Percentiles rank a stretch among this genome's conserved stretches.
phyloP scores from a whole-genome alignment of 2,888 invertebrate genomes.

The Crossocerus cetratus region DNA sequence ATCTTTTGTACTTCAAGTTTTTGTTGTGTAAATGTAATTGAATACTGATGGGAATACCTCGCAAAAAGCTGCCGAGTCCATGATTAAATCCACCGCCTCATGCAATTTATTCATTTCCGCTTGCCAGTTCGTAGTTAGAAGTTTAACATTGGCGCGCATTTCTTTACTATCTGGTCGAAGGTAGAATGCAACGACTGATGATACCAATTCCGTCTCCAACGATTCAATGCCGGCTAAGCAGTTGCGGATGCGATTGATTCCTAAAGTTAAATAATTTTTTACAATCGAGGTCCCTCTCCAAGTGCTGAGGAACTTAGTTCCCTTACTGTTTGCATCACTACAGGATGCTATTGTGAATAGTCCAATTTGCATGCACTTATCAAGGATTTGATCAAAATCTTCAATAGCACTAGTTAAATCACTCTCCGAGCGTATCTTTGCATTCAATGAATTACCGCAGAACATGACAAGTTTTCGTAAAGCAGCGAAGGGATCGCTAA shows the following conservation, averaged over 20 bases:
- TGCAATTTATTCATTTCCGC: slow-evolving; percentile 80
- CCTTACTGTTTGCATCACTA: slow-evolving; percentile 75
- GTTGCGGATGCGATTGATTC: slow-evolving; percentile 81
- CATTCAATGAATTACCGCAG: slow-evolving; percentile 69
- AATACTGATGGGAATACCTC: slow-evolving; percentile 77
- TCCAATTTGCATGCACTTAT: slow-evolving; percentile 84
- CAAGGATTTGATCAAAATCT: slow-evolving; percentile 83
- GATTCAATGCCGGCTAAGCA: slow-evolving; percentile 84
- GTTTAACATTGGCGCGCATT: slow-evolving; percentile 77
- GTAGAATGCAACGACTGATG: slow-evolving; percentile 78
- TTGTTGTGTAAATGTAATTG: neutral
- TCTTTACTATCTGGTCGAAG: slow-evolving; percentile 78
- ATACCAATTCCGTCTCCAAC: slow-evolving; percentile 83
- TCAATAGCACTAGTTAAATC: slow-evolving; percentile 80
- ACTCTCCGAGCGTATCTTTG: slow-evolving; percentile 61
- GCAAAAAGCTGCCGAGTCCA: slow-evolving; percentile 84
- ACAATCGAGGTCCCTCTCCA: neutral
- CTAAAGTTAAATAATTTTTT: slow-evolving; percentile 70
- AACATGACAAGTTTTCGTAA: slow-evolving; percentile 71
- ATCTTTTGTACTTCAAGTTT: neutral
- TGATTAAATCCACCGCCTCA: slow-evolving; percentile 81
- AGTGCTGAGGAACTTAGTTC: slow-evolving; percentile 53
- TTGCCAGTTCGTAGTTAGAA: slow-evolving; percentile 81
- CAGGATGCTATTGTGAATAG: slow-evolving; percentile 84
- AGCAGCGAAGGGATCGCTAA: slow-evolving; percentile 69